Evolutionary conservation across 2,888 invertebrate species (phyloP).

Genomic region (Diadegma fenestrale): DNA sequence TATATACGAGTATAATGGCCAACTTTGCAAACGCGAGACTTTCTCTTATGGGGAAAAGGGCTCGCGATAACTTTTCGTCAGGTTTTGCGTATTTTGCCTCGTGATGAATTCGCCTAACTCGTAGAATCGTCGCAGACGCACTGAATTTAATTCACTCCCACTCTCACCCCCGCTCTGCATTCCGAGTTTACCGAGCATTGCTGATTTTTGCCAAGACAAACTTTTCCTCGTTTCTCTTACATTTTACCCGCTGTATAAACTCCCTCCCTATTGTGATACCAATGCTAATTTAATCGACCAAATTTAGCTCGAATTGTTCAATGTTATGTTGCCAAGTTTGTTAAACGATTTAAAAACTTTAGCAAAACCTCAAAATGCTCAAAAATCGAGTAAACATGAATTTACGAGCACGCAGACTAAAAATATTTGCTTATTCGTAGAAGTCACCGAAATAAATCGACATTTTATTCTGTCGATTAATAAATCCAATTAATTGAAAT

Average conservation of each 20-base stretch:
- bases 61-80: conserved; percentile 53
- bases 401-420: not conserved
- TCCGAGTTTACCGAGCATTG: conserved; percentile 44
- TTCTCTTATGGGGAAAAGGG: conserved; percentile 45
- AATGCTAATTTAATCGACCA: conserved; percentile 44
- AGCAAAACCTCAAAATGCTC: not conserved
- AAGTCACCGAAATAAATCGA: too few species aligned
- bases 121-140: conserved; percentile 47
- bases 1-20: conserved; percentile 32
- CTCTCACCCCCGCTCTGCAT: not conserved
- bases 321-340: not conserved
- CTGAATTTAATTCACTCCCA: conserved; percentile 49
- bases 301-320: conserved; percentile 16
- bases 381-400: not conserved
- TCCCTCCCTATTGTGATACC: conserved; percentile 43
- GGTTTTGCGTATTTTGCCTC: conserved; percentile 55
- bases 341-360: not conserved
- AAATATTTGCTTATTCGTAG: too few species aligned
- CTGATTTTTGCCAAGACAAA: conserved; percentile 45
- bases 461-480: too few species aligned
- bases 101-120: conserved; percentile 54
- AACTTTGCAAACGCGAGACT: conserved; percentile 47
- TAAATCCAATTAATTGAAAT: too few species aligned
- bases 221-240: conserved; percentile 34
- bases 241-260: conserved; percentile 31